These are phyloP conservation scores for Anguilla obscura DNA, from an alignment of 2,797 vertebrate genomes.

Conservation along the genomic window DNA sequence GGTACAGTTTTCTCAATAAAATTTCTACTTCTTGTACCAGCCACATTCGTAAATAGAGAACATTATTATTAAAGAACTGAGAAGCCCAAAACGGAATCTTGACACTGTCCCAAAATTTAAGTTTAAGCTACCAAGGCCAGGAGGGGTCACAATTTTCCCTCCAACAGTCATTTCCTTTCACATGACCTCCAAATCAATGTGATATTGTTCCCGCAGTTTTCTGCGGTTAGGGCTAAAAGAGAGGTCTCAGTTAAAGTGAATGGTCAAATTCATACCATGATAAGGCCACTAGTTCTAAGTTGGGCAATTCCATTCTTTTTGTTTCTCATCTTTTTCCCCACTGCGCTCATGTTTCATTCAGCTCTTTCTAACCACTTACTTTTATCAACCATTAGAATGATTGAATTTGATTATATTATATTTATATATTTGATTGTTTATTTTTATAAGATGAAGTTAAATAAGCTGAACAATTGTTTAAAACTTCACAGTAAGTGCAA, in stretches of 20 bases:
- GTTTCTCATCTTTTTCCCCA: neutral
- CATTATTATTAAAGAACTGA: neutral
- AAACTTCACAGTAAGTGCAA: neutral
- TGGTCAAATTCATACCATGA: neutral
- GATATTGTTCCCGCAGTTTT: neutral
- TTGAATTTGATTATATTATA: neutral
- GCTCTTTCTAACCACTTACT: neutral
- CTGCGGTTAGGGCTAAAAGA: neutral
- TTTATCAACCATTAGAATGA: neutral
- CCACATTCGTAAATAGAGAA: neutral
- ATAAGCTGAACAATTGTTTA: neutral
- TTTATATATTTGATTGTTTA: no score
- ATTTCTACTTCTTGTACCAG: neutral
- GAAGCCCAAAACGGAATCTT: neutral
- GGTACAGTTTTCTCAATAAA: neutral
- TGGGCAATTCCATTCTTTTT: neutral
- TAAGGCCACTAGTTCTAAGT: neutral
- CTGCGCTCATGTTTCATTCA: neutral
- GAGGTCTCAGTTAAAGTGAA: neutral
- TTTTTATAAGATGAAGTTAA: neutral
- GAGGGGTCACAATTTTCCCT: neutral
- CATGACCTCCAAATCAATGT: conserved; percentile 17
- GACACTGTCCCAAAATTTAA: neutral
- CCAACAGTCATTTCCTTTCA: neutral
- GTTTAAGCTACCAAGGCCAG: neutral